Percentiles rank a stretch among this genome's conserved stretches.
phyloP scores from a whole-genome alignment of 2,888 invertebrate species.

The Drosophila prostipennis region DNA sequence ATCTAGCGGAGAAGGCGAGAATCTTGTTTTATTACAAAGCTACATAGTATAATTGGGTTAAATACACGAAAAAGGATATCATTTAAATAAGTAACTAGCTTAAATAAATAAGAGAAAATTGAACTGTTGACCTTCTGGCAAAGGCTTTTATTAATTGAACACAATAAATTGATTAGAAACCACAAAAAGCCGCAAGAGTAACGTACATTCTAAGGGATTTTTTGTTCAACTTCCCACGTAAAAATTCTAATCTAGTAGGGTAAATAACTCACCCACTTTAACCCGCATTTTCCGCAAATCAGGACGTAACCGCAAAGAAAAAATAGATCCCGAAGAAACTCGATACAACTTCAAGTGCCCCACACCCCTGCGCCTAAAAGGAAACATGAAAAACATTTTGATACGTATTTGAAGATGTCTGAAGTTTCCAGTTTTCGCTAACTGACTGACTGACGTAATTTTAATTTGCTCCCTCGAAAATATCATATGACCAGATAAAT shows the following conservation, averaged over 20 bases:
- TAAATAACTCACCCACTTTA: conserved; percentile 28
- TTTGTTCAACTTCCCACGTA: background rate
- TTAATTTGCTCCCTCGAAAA: conserved; percentile 44
- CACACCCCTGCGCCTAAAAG: conserved; percentile 10
- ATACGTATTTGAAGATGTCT: conserved; percentile 45
- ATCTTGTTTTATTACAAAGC: background rate
- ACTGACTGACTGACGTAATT: conserved; percentile 50
- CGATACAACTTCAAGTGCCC: conserved; percentile 45
- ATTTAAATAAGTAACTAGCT: conserved; percentile 16
- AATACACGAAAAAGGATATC: background rate
- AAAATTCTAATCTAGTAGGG: conserved; percentile 14
- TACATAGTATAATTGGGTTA: background rate
- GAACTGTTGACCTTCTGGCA: background rate
- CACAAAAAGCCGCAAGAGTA: background rate
- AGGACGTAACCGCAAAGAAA: conserved; percentile 23
- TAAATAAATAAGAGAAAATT: background rate
- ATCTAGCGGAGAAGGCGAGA: background rate
- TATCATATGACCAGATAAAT: conserved; percentile 63
- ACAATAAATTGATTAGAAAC: background rate
- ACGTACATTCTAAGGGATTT: conserved; percentile 1
- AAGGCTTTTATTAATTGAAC: background rate
- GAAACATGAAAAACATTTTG: conserved; percentile 42
- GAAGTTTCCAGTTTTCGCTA: conserved; percentile 51
- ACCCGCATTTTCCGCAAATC: conserved; percentile 23
- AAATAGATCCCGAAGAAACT: conserved; percentile 18